Conservation (phyloP, 2,888 invertebrate species). For the Andrena hattorfiana region DNA sequence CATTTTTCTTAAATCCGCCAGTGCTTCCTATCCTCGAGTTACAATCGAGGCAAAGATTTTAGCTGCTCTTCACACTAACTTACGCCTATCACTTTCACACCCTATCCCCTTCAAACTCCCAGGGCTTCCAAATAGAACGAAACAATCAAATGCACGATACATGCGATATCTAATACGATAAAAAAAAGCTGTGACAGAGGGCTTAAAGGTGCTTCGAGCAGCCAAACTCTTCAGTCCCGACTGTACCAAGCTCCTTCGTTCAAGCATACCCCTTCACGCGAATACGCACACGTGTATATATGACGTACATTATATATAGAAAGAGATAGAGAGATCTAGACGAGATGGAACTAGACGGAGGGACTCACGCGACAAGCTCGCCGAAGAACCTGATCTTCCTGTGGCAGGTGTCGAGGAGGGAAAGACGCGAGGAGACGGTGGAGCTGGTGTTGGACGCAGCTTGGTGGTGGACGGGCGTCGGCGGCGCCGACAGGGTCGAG, state of each 20-base stretch:
- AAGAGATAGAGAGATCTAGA: conserved; percentile 22
- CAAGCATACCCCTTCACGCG: neutral
- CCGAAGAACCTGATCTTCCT: conserved; percentile 90
- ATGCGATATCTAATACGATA: neutral
- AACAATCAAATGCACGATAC: too few species aligned
- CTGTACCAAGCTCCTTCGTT: neutral
- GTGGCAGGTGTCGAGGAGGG: conserved; percentile 90
- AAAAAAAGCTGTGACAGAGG: neutral
- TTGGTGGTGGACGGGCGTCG: conserved; percentile 80
- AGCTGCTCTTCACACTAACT: neutral
- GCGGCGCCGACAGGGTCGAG: conserved; percentile 77
- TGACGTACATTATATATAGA: neutral
- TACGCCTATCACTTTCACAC: neutral
- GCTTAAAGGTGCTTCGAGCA: neutral
- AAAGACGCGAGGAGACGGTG: conserved; percentile 84
- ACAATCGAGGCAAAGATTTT: neutral
- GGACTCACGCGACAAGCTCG: conserved; percentile 90
- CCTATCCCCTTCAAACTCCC: neutral
- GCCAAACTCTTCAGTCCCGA: neutral
- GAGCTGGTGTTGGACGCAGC: conserved; percentile 78
- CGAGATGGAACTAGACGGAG: conserved; percentile 48
- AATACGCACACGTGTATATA: neutral
- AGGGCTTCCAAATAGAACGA: too few species aligned
- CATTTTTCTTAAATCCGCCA: too few species aligned
- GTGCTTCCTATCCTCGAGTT: neutral